Conservation (phyloP, 2,113 vertebrate genomes). For the Agapornis roseicollis region DNA sequence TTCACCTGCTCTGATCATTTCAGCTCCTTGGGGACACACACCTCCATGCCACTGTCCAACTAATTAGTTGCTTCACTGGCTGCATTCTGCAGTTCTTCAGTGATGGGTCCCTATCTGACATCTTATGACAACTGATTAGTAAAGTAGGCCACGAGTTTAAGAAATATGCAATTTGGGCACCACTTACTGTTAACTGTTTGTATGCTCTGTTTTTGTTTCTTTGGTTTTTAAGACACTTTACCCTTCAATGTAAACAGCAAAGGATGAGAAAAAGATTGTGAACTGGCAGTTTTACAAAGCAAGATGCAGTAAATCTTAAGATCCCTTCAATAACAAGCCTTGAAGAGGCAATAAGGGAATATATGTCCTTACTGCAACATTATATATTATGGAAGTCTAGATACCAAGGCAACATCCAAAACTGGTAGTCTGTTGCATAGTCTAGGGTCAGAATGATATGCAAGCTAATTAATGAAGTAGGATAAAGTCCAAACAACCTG, state of each 20-base stretch:
- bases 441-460: not conserved
- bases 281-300: not conserved
- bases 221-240: not conserved
- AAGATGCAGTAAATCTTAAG: not conserved
- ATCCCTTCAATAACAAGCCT: not conserved
- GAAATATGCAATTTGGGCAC: constrained; percentile 66
- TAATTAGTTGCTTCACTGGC: constrained; percentile 77
- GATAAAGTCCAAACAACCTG: constrained; percentile 22
- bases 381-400: not conserved
- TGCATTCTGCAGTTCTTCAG: constrained; percentile 69
- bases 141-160: constrained; percentile 75
- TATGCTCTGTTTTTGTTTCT: not conserved
- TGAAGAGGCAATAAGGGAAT: not conserved
- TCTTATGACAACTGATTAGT: constrained; percentile 74
- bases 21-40: constrained; percentile 65
- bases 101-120: constrained; percentile 72
- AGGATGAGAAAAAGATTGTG: not conserved
- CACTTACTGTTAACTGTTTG: constrained; percentile 65
- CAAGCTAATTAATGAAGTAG: constrained; percentile 39
- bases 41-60: constrained; percentile 72
- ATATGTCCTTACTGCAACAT: not conserved
- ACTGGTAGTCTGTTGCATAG: not conserved
- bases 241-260: not conserved
- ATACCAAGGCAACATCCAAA: constrained; percentile 13
- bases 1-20: constrained; percentile 71